Evolutionary conservation across 2,797 vertebrate species (phyloP).

Genomic region (Coregonus suidteri): DNA sequence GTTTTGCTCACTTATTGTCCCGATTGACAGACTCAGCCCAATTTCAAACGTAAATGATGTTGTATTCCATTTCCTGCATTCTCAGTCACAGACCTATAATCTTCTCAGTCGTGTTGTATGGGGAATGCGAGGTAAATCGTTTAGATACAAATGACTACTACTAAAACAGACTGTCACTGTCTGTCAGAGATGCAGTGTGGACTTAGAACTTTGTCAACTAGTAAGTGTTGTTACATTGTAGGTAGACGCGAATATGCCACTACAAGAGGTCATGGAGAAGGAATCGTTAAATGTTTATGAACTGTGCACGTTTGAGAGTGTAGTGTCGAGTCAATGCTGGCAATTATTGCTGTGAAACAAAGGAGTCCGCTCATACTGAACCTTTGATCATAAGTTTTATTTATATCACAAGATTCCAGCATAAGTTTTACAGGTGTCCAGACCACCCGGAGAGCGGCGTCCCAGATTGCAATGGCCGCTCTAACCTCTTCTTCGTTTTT

Average conservation of each 20-base stretch:
- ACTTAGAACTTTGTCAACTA: conserved; percentile 8
- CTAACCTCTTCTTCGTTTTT: too few relatives aligned
- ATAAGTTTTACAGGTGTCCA: too few relatives aligned
- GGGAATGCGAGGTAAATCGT: conserved; percentile 14
- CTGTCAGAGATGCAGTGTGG: not conserved
- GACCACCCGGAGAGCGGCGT: too few relatives aligned
- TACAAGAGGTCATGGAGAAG: conserved; percentile 54
- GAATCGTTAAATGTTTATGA: conserved; percentile 53
- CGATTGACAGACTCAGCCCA: not conserved
- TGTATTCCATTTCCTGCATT: not conserved
- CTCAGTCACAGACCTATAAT: not conserved
- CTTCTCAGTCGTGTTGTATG: not conserved
- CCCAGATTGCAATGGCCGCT: too few relatives aligned
- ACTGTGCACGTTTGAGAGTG: conserved; percentile 62
- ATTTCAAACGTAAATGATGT: not conserved
- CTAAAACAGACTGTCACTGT: not conserved
- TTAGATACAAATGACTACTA: not conserved
- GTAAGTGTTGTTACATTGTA: not conserved
- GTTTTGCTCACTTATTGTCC: not conserved
- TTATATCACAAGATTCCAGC: too few relatives aligned
- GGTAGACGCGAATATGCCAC: not conserved
- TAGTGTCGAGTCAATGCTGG: too few relatives aligned
- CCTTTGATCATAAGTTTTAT: too few relatives aligned
- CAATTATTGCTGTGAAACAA: too few relatives aligned
- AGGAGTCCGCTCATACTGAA: too few relatives aligned